phyloP scores from a whole-genome alignment of 2,797 vertebrate species.

The Bryconaethiops microstoma region DNA sequence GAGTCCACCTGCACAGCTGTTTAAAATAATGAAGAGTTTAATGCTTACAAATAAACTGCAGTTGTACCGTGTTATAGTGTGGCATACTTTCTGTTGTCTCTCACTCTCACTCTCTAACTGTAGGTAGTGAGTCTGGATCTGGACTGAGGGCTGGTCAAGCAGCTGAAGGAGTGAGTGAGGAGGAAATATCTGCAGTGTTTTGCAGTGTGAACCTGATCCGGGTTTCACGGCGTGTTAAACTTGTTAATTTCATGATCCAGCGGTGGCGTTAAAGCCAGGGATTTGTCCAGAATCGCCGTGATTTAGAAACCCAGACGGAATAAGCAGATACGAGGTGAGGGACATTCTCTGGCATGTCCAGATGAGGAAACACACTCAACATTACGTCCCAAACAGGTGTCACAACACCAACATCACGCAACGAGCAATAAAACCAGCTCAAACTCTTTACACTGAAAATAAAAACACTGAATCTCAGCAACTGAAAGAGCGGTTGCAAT shows the following conservation, averaged over 20 bases:
- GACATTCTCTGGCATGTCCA: not conserved
- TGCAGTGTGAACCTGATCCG: not conserved
- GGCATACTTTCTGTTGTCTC: not conserved
- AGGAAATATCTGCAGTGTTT: conserved; percentile 16
- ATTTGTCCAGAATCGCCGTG: conserved; percentile 22
- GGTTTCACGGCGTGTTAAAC: conserved; percentile 31
- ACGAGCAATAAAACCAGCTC: no score
- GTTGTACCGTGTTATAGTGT: no score
- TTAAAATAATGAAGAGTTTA: no score
- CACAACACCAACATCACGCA: no score
- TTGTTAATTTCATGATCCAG: conserved; percentile 48
- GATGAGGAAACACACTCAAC: not conserved
- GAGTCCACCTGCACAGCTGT: no score
- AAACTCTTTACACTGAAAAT: no score
- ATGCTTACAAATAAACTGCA: no score
- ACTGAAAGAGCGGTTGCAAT: no score
- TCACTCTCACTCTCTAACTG: conserved; percentile 11
- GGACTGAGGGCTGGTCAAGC: not conserved
- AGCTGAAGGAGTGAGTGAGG: conserved; percentile 15
- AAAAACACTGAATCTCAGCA: no score
- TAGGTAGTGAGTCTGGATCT: conserved; percentile 30
- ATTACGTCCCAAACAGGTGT: no score
- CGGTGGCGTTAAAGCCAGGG: conserved; percentile 25
- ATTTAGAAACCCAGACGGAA: not conserved
- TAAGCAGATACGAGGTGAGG: not conserved